phyloP scores from a whole-genome alignment of 2,797 vertebrate genomes.

The Poecilia wingei region DNA sequence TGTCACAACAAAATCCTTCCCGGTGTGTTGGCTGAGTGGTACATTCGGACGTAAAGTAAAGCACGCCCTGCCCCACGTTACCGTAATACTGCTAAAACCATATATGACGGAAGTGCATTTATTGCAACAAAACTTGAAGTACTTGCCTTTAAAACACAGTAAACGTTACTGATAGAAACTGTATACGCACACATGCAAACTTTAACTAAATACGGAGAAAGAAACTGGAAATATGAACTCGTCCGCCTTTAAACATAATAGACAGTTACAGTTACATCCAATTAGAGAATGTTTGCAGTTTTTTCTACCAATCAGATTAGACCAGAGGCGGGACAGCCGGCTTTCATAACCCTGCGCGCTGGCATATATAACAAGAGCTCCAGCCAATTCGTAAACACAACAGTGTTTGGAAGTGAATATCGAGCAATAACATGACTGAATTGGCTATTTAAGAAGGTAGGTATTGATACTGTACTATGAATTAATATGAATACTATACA shows the following conservation, averaged over 20 bases:
- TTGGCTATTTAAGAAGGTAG: constrained; percentile 47
- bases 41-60: constrained; percentile 61
- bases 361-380: background rate
- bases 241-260: constrained; percentile 26
- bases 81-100: background rate
- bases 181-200: background rate
- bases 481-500: background rate
- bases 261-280: constrained; percentile 29
- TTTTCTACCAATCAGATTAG: constrained; percentile 33
- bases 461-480: background rate
- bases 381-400: rapidly evolving
- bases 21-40: constrained; percentile 59
- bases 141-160: background rate
- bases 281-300: background rate
- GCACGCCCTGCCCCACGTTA: constrained; percentile 31
- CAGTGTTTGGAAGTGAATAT: rapidly evolving
- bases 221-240: background rate
- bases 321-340: constrained; percentile 5
- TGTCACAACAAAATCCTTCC: constrained; percentile 79
- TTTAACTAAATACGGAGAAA: background rate
- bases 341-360: constrained; percentile 19
- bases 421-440: background rate
- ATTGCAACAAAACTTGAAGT: background rate
- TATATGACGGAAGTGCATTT: background rate
- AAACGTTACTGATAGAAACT: background rate